phyloP scores from a whole-genome alignment of 2,797 vertebrate species.

The Syngnathus rostellatus region DNA sequence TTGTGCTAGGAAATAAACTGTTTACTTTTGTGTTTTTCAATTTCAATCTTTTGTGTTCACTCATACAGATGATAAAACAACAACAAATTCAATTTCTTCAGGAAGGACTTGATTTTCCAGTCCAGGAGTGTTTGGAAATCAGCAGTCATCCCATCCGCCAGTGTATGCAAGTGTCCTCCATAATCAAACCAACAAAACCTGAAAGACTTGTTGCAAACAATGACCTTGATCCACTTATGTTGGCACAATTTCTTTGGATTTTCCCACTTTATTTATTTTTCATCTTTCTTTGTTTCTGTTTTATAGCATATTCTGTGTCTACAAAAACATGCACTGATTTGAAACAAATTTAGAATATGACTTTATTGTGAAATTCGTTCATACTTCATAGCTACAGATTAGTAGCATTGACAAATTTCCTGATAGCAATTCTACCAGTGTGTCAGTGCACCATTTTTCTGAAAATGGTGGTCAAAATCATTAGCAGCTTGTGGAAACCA shows the following conservation, averaged over 20 bases:
- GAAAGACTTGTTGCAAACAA: background rate
- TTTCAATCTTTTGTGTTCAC: constrained; percentile 15
- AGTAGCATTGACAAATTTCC: too few relatives aligned
- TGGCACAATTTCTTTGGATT: background rate
- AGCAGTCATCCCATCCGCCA: constrained; percentile 9
- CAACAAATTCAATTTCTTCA: constrained; percentile 28
- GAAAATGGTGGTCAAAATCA: too few relatives aligned
- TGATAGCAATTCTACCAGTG: too few relatives aligned
- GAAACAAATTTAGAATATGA: too few relatives aligned
- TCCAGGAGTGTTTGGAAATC: constrained; percentile 26
- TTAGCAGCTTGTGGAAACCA: too few relatives aligned
- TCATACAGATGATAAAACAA: constrained; percentile 21
- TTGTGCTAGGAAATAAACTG: too few relatives aligned
- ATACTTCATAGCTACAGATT: too few relatives aligned
- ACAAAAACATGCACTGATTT: too few relatives aligned
- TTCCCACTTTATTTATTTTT: background rate
- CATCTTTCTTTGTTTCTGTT: too few relatives aligned
- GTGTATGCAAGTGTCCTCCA: constrained; percentile 15
- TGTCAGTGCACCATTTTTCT: too few relatives aligned
- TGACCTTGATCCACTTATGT: background rate
- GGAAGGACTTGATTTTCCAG: constrained; percentile 15
- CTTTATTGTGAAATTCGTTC: too few relatives aligned
- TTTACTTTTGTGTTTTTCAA: background rate
- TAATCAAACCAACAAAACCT: background rate
- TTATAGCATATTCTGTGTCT: too few relatives aligned